Evolutionary conservation across 1,140 invertebrate genomes (phyloP), one percentile per base, ranked within the genome.

Genomic region (Eupristina koningsbergeri): DNA sequence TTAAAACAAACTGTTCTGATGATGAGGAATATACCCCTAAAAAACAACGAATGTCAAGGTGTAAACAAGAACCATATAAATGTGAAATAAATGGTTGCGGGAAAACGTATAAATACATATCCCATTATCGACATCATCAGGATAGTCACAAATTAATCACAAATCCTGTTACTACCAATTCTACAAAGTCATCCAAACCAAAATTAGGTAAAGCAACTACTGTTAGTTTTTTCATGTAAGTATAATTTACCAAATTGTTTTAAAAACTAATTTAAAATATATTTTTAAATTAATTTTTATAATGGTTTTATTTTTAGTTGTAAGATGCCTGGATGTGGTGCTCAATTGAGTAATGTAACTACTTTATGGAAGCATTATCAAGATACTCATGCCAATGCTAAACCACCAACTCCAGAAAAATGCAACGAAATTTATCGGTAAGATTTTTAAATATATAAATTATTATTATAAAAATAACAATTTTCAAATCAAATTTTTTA

Each of bases 61-160:
- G 90, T 45, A 92, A 92, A 83, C 90, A 92, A 75, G 91, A 92
- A 84, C 88, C 89, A 29, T 92, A 91, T 74, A 92, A 90, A 80
- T 92, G 91, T 84, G 89, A 90, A 0, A 61, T 91, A 22, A 89
- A 87, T 69, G 91, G 91, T 81, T 92, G 92, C 85, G 91, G 91
- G 1, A 92, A 92, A 85, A 91, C 90, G 82, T 92, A 92, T 84
- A 92, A 92, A 89, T 92, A 92, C 88, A 91, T 92, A 90, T 91
- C 91, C 58, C 91, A 91, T 85, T 92, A 91, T 88, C 89, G 91
- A 81, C 91, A 92, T 89, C 92, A 92, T 87, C 91, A 91, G 87
- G 91, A 92, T 71, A 92, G 89, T 88, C 91, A 92, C 83, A 92
- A 91, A 84, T 77, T 92, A 80, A 84, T 87, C 34, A 84, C 86